Evolutionary conservation across 2,797 vertebrate species (phyloP), one percentile per base, ranked within the genome.

Genomic region (Fistularia tabacaria): DNA sequence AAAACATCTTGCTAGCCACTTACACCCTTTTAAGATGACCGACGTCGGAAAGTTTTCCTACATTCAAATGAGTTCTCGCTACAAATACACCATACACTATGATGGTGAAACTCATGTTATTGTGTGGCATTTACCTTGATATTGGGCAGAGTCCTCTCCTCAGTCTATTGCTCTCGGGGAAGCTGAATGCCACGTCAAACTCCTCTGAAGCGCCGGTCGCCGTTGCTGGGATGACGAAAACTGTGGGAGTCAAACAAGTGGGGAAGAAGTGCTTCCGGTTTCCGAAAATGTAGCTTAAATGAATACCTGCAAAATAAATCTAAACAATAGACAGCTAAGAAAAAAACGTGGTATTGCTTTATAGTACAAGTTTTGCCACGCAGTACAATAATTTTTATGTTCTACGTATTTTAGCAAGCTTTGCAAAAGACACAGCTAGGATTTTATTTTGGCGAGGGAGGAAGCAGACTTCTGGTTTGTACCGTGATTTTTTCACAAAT

Each of bases 181-280:
- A 74, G 66, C 72, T 57, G 81, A 91, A 81, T 92, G 91, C 91
- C 91, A 92, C 91, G 91, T 92, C 91, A 92, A 92, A 91, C 87
- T 89, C 88, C 69, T 57, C 58, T 45, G 41, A 42, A 55, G 79
- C 66, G 36, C 87, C 86, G 87, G 85, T 77, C 57, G 46, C 76
- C 56, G 43, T 8, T 14, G 80, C 10, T 63, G 14, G 56, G 44
- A 55, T 62, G 62, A 54, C 55, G 40, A 67, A 58, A 25, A 14
- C 25, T 14, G n/a, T 15, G 52, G 0, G 14, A 14, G 12, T 14
- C 54, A 0, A 38, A 37, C 8, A 14, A 14, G 1, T 45, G 0
- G 9, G 14, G 8, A 13, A 6, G 0, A 12, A 0, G 0, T 0
- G 11, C 1, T 73, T 81, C 82, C 76, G 66, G 38, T 53, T 0